phyloP scores from a whole-genome alignment of 2,888 invertebrate genomes.

The Papilio demoleus region DNA sequence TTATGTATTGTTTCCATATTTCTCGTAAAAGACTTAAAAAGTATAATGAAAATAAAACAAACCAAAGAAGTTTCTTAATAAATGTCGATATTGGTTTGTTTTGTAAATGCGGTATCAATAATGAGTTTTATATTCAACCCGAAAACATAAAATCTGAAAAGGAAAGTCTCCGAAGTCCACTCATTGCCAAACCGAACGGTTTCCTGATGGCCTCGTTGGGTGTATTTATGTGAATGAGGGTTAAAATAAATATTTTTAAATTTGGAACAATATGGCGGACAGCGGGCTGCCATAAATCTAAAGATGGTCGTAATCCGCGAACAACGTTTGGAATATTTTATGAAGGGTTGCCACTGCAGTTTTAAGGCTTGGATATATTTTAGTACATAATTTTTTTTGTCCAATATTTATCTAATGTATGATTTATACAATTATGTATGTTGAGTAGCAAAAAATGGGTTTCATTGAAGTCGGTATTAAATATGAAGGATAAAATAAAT shows the following conservation, averaged over 20 bases:
- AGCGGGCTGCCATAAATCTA: constrained; percentile 79
- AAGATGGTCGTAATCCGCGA: constrained; percentile 77
- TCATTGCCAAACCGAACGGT: constrained; percentile 56
- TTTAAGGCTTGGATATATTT: constrained; percentile 60
- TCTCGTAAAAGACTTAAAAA: not conserved
- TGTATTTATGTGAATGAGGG: constrained; percentile 58
- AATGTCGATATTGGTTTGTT: constrained; percentile 47
- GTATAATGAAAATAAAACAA: constrained; percentile 6
- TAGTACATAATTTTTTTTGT: constrained; percentile 58
- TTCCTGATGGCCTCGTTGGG: constrained; percentile 53
- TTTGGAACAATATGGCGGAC: constrained; percentile 80
- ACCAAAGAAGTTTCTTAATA: constrained; percentile 1
- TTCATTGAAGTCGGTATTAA: not conserved
- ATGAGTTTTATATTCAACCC: constrained; percentile 51
- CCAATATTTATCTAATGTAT: constrained; percentile 37
- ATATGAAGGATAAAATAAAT: not conserved
- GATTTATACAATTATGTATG: constrained; percentile 18
- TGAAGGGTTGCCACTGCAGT: constrained; percentile 65
- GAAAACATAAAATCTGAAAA: constrained; percentile 61
- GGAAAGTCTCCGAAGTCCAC: constrained; percentile 61
- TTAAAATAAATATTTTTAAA: constrained; percentile 78
- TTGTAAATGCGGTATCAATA: constrained; percentile 48
- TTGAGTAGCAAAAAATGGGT: not conserved
- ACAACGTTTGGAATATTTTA: constrained; percentile 77
- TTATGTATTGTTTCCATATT: not conserved